Percentiles rank a stretch among this genome's conserved stretches.
Evolutionary conservation across 2,113 vertebrate genomes (phyloP).

Genomic region (Platichthys stellatus): DNA sequence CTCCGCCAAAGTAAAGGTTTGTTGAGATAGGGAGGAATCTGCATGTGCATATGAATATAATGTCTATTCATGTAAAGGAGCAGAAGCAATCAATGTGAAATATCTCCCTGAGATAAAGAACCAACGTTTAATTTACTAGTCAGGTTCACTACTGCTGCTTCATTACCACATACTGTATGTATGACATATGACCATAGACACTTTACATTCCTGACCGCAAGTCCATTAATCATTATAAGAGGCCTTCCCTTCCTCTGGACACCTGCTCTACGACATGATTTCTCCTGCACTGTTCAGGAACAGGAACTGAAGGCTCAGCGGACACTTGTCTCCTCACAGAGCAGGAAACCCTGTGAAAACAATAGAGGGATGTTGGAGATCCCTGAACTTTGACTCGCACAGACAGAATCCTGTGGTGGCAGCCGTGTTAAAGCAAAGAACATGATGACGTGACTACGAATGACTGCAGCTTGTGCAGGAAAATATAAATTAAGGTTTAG

Average conservation of each 20-base stretch:
- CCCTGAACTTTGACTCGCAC: conserved; percentile 59
- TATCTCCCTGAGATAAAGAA: background rate
- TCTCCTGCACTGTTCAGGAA: conserved; percentile 4
- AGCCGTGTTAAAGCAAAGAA: conserved; percentile 21
- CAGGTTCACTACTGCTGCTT: conserved; percentile 4
- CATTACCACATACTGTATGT: background rate
- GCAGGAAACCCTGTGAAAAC: conserved; percentile 65
- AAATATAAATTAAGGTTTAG: background rate
- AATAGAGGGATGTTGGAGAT: conserved; percentile 75
- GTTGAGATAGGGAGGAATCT: background rate
- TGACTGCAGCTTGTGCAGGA: background rate
- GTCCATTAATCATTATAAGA: conserved; percentile 43
- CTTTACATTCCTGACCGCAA: conserved; percentile 23
- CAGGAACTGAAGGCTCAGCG: conserved; percentile 47
- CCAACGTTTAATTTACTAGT: background rate
- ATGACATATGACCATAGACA: conserved; percentile 17
- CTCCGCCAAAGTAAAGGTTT: background rate
- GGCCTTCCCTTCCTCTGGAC: conserved; percentile 13
- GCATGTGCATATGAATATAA: background rate
- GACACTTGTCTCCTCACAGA: conserved; percentile 44
- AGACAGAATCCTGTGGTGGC: conserved; percentile 25
- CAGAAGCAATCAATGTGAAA: background rate
- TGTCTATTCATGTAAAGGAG: background rate
- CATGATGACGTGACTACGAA: conserved; percentile 11
- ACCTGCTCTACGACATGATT: conserved; percentile 43